Percentiles rank a stretch among this genome's conserved stretches.
phyloP scores from a whole-genome alignment of 2,888 invertebrate genomes.

The Mayetiola destructor region DNA sequence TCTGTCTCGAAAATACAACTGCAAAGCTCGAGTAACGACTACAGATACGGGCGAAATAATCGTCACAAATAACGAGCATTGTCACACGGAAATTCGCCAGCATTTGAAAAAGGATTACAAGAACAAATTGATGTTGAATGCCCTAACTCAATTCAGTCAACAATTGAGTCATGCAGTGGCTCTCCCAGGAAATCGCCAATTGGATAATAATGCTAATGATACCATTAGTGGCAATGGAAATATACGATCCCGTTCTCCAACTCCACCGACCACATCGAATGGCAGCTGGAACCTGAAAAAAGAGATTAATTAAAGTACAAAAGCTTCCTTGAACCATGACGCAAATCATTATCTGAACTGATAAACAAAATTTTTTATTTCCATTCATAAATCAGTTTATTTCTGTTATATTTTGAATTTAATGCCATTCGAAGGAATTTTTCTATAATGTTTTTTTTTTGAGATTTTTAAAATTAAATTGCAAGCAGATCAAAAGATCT shows the following conservation, averaged over 20 bases:
- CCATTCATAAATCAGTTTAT: too few species aligned
- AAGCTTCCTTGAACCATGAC: too few species aligned
- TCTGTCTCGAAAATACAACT: conserved; percentile 35
- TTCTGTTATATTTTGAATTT: not conserved
- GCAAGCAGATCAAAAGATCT: not conserved
- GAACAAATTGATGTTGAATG: not conserved
- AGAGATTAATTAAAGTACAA: not conserved
- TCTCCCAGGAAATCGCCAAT: not conserved
- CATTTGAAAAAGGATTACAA: conserved; percentile 34
- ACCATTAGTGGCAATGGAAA: not conserved
- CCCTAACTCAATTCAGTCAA: not conserved
- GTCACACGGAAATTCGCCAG: conserved; percentile 36
- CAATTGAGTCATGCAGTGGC: not conserved
- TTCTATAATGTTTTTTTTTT: not conserved
- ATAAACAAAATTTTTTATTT: too few species aligned
- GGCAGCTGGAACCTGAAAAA: conserved; percentile 7
- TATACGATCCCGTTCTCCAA: not conserved
- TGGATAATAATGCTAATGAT: not conserved
- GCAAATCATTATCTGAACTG: too few species aligned
- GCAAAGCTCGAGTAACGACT: conserved; percentile 36
- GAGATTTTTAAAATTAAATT: not conserved
- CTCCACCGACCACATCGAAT: conserved; percentile 2
- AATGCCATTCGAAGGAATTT: not conserved
- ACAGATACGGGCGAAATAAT: conserved; percentile 33
- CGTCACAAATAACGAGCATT: conserved; percentile 36